A percentile compares a stretch with the other conserved stretches of the same genome.
phyloP scores from a whole-genome alignment of 1,140 invertebrate genomes.

The Drosophila kikkawai region DNA sequence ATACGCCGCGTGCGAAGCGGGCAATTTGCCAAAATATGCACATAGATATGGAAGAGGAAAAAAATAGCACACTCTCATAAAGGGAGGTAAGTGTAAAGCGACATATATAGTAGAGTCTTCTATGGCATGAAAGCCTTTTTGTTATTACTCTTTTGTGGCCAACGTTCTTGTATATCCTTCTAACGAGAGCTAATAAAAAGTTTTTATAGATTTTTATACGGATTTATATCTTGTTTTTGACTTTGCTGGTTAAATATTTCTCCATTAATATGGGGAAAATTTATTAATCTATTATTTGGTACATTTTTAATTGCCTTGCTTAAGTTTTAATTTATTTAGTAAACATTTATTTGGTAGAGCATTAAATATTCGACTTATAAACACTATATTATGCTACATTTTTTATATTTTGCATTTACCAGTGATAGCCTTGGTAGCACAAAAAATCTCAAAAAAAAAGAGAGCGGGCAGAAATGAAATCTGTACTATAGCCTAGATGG shows the following conservation, averaged over 20 bases:
- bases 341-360: not conserved
- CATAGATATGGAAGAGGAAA: constrained; percentile 22
- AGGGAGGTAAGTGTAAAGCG: not conserved
- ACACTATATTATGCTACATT: not conserved
- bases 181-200: not conserved
- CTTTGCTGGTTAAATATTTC: not conserved
- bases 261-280: not conserved
- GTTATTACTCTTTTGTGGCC: not conserved
- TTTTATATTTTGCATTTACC: constrained; percentile 14
- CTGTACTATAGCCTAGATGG: constrained; percentile 6
- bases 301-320: not conserved
- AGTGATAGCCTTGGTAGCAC: constrained; percentile 25
- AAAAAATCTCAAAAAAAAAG: constrained; percentile 18
- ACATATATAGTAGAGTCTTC: not conserved
- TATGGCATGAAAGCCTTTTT: not conserved
- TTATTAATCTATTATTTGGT: not conserved
- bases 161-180: not conserved
- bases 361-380: not conserved
- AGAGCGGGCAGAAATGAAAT: constrained; percentile 10
- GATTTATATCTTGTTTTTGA: not conserved
- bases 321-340: not conserved
- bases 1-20: constrained; percentile 43
- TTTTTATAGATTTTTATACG: not conserved
- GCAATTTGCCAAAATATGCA: constrained; percentile 36
- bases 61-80: constrained; percentile 11